Evolutionary conservation across 92 coral and sea anemone species (phyloP).

Genomic region (Blastomussa wellsi): DNA sequence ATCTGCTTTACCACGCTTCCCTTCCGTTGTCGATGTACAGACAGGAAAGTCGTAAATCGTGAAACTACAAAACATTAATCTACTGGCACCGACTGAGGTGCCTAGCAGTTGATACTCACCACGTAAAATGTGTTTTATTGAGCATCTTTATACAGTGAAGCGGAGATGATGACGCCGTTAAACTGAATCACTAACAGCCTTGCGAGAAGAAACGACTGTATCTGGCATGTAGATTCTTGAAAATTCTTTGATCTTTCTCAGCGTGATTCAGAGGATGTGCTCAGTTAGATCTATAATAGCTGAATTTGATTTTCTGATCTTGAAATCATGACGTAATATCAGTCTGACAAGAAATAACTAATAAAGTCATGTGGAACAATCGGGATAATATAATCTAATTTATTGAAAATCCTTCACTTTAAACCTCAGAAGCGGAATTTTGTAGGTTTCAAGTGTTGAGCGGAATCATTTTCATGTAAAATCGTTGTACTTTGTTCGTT

Average conservation of each 20-base stretch:
- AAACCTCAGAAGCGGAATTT: not conserved
- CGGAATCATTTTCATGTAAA: not conserved
- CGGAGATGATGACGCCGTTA: not conserved
- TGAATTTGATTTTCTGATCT: not conserved
- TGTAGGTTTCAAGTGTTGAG: not conserved
- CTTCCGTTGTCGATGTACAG: not conserved
- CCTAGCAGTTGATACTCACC: not conserved
- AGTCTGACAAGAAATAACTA: not conserved
- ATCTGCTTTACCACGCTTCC: not conserved
- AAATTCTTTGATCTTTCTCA: not conserved
- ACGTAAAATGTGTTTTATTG: not conserved
- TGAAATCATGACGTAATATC: not conserved
- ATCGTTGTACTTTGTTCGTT: not conserved
- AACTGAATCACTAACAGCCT: not conserved
- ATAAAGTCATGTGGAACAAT: not conserved
- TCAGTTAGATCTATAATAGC: not conserved
- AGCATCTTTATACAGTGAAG: not conserved
- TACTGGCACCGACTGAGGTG: not conserved
- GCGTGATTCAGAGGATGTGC: not conserved
- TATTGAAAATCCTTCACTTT: not conserved
- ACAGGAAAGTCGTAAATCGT: not conserved
- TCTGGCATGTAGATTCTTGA: not conserved
- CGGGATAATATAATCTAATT: not conserved
- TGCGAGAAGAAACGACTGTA: too few relatives aligned
- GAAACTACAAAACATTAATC: not conserved